Percentiles rank a stretch among this genome's conserved stretches.
phyloP scores from a whole-genome alignment of 2,113 vertebrate genomes.

The Montifringilla adamsi region DNA sequence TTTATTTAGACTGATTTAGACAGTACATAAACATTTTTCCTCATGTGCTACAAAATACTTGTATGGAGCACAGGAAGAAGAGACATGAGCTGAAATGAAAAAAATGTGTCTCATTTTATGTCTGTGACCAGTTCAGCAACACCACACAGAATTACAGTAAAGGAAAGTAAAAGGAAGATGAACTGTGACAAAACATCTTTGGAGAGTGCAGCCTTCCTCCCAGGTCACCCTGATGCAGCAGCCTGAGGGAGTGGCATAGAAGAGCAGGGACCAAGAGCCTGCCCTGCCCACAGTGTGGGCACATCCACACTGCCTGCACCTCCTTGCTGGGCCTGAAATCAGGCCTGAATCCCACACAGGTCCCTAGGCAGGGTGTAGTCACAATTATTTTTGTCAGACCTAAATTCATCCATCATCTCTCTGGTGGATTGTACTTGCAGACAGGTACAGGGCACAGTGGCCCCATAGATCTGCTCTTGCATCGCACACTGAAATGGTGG shows the following conservation, averaged over 20 bases:
- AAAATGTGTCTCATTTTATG: not conserved
- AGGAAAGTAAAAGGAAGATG: not conserved
- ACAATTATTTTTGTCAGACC: not conserved
- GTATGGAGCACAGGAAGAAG: not conserved
- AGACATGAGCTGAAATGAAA: not conserved
- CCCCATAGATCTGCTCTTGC: too few relatives aligned
- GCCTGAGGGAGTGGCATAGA: not conserved
- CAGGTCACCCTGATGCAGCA: not conserved
- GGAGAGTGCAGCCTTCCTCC: not conserved
- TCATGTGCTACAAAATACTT: constrained; percentile 5
- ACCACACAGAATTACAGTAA: not conserved
- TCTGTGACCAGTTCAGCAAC: not conserved
- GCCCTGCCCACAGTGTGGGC: not conserved
- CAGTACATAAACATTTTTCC: constrained; percentile 30
- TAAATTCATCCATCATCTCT: not conserved
- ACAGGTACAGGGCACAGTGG: too few relatives aligned
- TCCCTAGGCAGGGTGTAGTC: not conserved
- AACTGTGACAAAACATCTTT: not conserved
- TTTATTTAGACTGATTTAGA: constrained; percentile 47
- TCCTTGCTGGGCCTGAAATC: not conserved
- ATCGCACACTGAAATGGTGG: not conserved
- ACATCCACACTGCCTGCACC: not conserved
- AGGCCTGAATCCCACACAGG: not conserved
- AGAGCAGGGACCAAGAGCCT: not conserved
- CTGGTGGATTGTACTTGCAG: not conserved